These are phyloP conservation scores for Portevinia maculata DNA, from an alignment of 2,888 invertebrate species.

Conservation along the genomic window DNA sequence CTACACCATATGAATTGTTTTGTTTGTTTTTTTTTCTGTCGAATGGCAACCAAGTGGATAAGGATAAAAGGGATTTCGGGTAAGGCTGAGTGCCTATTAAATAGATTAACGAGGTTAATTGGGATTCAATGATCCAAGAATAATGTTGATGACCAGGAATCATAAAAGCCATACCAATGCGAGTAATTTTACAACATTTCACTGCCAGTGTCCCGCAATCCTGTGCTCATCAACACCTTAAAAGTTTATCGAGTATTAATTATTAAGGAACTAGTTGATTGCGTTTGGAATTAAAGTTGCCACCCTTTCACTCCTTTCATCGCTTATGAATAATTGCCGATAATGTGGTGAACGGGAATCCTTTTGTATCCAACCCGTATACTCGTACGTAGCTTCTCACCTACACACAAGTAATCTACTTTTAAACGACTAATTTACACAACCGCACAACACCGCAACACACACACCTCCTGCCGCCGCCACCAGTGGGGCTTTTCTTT, in stretches of 20 bases:
- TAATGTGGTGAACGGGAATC: constrained; percentile 70
- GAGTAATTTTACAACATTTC: constrained; percentile 29
- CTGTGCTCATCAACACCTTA: constrained; percentile 57
- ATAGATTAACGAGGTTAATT: constrained; percentile 73
- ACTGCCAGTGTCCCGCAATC: not conserved
- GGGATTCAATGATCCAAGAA: constrained; percentile 70
- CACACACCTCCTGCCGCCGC: constrained; percentile 8
- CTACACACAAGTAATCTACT: constrained; percentile 42
- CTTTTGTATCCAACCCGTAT: constrained; percentile 41
- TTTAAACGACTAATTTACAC: constrained; percentile 73
- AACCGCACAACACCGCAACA: constrained; percentile 55
- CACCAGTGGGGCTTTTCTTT: constrained; percentile 27
- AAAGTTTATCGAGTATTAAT: constrained; percentile 70
- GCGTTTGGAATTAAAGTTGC: constrained; percentile 70
- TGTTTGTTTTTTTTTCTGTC: constrained; percentile 39
- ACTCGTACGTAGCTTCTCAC: constrained; percentile 27
- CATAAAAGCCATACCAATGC: constrained; percentile 23
- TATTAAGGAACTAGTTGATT: constrained; percentile 73
- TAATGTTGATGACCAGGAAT: constrained; percentile 60
- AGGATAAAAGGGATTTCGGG: constrained; percentile 63
- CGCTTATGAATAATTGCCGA: constrained; percentile 73
- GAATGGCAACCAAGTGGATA: constrained; percentile 61
- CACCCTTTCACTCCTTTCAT: constrained; percentile 69
- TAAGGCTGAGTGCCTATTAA: constrained; percentile 69
- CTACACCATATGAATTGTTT: constrained; percentile 38